A percentile compares a stretch with the other conserved stretches of the same genome.
These are phyloP conservation scores for Vireo griseus DNA, from an alignment of 2,797 vertebrate species.

Conservation along the genomic window DNA sequence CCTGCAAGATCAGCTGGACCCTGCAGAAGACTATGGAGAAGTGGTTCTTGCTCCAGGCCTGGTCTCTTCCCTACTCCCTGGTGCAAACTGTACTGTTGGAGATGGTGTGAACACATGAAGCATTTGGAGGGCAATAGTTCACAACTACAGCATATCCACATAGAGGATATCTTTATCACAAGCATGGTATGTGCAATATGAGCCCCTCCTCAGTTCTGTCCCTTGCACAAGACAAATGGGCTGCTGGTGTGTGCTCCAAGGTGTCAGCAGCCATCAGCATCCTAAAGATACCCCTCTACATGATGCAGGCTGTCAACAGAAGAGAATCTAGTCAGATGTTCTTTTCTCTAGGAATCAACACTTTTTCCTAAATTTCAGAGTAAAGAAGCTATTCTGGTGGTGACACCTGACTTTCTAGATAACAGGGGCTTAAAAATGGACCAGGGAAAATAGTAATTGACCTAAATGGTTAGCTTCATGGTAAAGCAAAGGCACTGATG, in stretches of 20 bases:
- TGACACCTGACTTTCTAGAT: neutral
- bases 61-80: neutral
- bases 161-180: neutral
- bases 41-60: neutral
- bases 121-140: neutral
- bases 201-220: neutral
- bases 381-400: neutral
- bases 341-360: neutral
- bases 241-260: neutral
- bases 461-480: neutral
- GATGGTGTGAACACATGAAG: neutral
- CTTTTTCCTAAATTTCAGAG: neutral
- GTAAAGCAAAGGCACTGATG: neutral
- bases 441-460: neutral
- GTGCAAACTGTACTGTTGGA: neutral
- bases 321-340: accelerated
- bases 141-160: neutral
- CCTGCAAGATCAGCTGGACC: neutral
- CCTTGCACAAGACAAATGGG: neutral
- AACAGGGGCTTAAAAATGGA: neutral
- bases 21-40: neutral
- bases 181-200: neutral
- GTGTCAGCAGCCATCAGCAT: neutral
- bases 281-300: neutral
- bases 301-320: neutral